Conservation (phyloP, 1,140 invertebrate species). For the Drosophila busckii region DNA sequence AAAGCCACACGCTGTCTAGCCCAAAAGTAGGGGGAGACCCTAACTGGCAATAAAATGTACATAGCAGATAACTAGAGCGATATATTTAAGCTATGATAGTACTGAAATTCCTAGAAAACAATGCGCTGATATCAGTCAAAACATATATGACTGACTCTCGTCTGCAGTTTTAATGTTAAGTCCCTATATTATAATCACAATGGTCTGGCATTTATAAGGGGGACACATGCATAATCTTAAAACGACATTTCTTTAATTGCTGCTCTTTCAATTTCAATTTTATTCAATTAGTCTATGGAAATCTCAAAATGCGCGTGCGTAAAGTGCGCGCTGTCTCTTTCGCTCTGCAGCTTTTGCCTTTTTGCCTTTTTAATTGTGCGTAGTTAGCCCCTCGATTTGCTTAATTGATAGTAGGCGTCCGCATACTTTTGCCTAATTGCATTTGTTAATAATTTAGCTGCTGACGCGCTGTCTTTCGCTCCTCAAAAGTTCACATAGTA, state of each 20-base stretch:
- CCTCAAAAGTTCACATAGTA: constrained; percentile 28
- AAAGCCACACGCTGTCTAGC: constrained; percentile 11
- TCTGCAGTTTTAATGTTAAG: neutral
- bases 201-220: constrained; percentile 16
- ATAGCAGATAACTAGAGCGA: too few relatives aligned
- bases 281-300: constrained; percentile 66
- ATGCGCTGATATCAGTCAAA: too few relatives aligned
- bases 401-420: constrained; percentile 63
- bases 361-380: constrained; percentile 45
- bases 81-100: too few relatives aligned
- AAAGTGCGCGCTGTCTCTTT: constrained; percentile 31
- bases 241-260: constrained; percentile 41
- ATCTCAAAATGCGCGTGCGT: constrained; percentile 47
- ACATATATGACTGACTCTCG: constrained; percentile 6
- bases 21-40: too few relatives aligned
- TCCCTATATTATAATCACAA: constrained; percentile 10
- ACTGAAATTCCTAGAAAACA: constrained; percentile 34
- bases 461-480: too few relatives aligned
- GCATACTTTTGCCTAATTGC: constrained; percentile 56
- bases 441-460: constrained; percentile 48
- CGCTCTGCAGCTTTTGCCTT: too few relatives aligned
- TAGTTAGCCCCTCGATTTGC: constrained; percentile 8
- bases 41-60: too few relatives aligned
- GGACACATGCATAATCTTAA: constrained; percentile 6
- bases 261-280: constrained; percentile 68